Conservation (phyloP, 2,113 vertebrate species). For the Saguinus midas region DNA sequence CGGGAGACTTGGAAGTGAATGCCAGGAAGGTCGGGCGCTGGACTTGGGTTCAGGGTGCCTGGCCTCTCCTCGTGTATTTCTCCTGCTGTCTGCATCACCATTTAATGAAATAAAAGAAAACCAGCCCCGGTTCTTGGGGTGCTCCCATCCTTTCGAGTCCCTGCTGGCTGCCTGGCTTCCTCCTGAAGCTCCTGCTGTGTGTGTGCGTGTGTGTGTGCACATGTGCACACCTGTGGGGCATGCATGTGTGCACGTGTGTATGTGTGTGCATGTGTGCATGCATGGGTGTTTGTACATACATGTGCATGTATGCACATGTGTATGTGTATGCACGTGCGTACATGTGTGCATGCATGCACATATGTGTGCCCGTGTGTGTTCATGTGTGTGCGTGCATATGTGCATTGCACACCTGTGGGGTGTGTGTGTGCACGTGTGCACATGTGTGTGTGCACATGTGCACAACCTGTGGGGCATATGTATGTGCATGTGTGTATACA, state of each 20-base stretch:
- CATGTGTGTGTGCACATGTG: not conserved
- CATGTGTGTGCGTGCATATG: not conserved
- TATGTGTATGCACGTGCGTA: no score
- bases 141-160: not conserved
- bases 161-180: not conserved
- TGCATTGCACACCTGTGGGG: not conserved
- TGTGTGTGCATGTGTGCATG: not conserved
- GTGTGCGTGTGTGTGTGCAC: not conserved
- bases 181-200: not conserved
- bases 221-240: not conserved
- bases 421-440: not conserved
- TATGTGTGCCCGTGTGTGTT: rapidly evolving
- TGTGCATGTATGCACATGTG: not conserved
- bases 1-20: not conserved
- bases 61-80: not conserved
- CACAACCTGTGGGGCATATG: not conserved
- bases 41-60: not conserved
- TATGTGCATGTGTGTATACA: no score
- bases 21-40: not conserved
- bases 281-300: no score
- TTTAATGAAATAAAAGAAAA: not conserved
- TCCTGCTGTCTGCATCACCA: not conserved
- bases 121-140: not conserved
- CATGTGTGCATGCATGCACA: not conserved
- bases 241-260: no score